A percentile compares a stretch with the other conserved stretches of the same genome.
phyloP scores from a whole-genome alignment of 2,888 invertebrate genomes.

The Diaphora mendica region DNA sequence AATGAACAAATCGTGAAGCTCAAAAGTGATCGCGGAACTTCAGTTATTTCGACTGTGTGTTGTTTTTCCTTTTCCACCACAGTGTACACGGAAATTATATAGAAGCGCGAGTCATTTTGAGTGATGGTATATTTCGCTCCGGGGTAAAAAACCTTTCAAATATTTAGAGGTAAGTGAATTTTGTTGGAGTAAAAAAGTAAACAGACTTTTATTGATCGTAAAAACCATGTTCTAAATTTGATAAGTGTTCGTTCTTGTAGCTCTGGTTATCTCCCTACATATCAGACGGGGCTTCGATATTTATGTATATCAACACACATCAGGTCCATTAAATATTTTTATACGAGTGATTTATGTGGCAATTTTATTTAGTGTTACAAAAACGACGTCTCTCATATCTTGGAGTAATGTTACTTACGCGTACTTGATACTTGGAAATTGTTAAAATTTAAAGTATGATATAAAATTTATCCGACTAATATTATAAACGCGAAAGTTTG shows the following conservation, averaged over 20 bases:
- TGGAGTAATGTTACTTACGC: background rate
- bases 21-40: slow-evolving; percentile 34
- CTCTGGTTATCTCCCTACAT: slow-evolving; percentile 32
- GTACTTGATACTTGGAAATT: background rate
- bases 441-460: no score
- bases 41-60: slow-evolving; percentile 26
- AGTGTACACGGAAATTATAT: slow-evolving; percentile 42
- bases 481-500: no score
- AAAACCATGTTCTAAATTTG: slow-evolving; percentile 63
- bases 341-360: background rate
- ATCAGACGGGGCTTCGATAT: slow-evolving; percentile 9
- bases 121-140: slow-evolving; percentile 38
- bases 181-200: slow-evolving; percentile 55
- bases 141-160: slow-evolving; percentile 56
- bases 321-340: slow-evolving; percentile 17
- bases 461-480: no score
- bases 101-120: slow-evolving; percentile 47
- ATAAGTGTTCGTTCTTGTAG: slow-evolving; percentile 43
- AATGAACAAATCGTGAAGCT: slow-evolving; percentile 26
- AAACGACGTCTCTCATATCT: background rate
- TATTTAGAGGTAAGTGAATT: slow-evolving; percentile 62
- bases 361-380: background rate
- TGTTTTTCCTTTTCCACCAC: slow-evolving; percentile 13
- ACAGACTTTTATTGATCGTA: slow-evolving; percentile 66
- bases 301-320: background rate